Evolutionary conservation across 2,888 invertebrate genomes (phyloP), one percentile per base, ranked within the genome.

Genomic region (Orchesellides sinensis): DNA sequence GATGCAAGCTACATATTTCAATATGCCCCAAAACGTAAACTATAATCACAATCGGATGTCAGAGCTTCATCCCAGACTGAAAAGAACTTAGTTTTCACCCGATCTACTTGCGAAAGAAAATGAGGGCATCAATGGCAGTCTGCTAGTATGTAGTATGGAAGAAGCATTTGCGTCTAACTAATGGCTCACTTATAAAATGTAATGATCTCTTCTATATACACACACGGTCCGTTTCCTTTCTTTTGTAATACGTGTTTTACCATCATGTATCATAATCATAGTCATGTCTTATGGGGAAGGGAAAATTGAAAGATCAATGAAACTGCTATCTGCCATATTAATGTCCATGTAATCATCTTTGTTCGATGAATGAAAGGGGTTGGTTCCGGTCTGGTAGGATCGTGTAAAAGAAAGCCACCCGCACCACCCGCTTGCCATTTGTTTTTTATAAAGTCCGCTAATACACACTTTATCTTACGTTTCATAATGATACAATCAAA

Each of bases 41-140:
- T n/a, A n/a, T n/a, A n/a, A n/a, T n/a, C n/a, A n/a, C n/a, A n/a
- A n/a, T n/a, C n/a, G n/a, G n/a, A n/a, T n/a, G n/a, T n/a, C n/a
- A n/a, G n/a, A n/a, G n/a, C n/a, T n/a, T n/a, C n/a, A n/a, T n/a
- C n/a, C n/a, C n/a, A n/a, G n/a, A n/a, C n/a, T n/a, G n/a, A n/a
- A n/a, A n/a, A n/a, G n/a, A n/a, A n/a, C n/a, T n/a, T n/a, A n/a
- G n/a, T n/a, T n/a, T n/a, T n/a, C n/a, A n/a, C n/a, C n/a, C n/a
- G n/a, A 61, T 45, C n/a, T 74, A 74, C 54, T 74, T 74, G 52
- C 86, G 87, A 54, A 27, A 40, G 49, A 54, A 72, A 79, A 66
- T 54, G 73, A 78, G 78, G 69, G 49, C 78, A 69, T 77, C 77
- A 78, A 47, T 66, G 35, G 40, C 74, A 75, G 56, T 75, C 65